Base-by-base conservation (phyloP, 1,140 invertebrate genomes). In the Lepidurus couesii region DNA sequence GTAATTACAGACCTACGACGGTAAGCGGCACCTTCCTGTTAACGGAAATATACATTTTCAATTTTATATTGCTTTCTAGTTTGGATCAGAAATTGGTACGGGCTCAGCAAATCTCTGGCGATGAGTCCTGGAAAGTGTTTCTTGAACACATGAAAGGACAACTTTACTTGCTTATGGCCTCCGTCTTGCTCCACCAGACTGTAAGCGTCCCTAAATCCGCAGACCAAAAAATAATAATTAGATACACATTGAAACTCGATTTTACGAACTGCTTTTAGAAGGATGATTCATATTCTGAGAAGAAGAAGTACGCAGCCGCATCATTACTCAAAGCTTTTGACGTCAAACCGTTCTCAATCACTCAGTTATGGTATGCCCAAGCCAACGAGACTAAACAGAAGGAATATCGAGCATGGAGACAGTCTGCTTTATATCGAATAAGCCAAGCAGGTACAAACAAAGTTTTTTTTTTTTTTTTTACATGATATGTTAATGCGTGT, bases 91-190 rank as follows among this genome's bases (percentile, higher is more conserved):
- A 65, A 16, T 21, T 65, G 16, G 4, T 65, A 7, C 4, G 6
- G 53, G 8, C 53, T 7, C 8, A 65, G 21, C 53, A 65, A 21
- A 16, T 65, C 21, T 65, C 75, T 34, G 81, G 80, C 42, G 75
- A 80, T 53, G 83, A 87, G 74, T 81, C 88, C 87, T 87, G 86
- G 84, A 83, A 86, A n/a, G 88, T 90, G 78, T 91, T 94, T 84
- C 82, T 91, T 21, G 86, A 86, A 74, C 91, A 96, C 81, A 90
- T 93, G 87, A 88, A 89, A 81, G 93, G 90, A 1, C 94, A 96
- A 82, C 85, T 95, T 65, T 89, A 91, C 81, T 91, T 93, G 76
- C 90, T 95, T 83, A 84, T 91, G 44, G 91, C 89, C 6, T 89
- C 91, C 65, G 86, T 87, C 8, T 81, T 87, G 13, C 77, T 86